A percentile compares a stretch with the other conserved stretches of the same genome.
These are phyloP conservation scores for Thamnophis elegans DNA, from an alignment of 2,797 vertebrate species.

Conservation along the genomic window DNA sequence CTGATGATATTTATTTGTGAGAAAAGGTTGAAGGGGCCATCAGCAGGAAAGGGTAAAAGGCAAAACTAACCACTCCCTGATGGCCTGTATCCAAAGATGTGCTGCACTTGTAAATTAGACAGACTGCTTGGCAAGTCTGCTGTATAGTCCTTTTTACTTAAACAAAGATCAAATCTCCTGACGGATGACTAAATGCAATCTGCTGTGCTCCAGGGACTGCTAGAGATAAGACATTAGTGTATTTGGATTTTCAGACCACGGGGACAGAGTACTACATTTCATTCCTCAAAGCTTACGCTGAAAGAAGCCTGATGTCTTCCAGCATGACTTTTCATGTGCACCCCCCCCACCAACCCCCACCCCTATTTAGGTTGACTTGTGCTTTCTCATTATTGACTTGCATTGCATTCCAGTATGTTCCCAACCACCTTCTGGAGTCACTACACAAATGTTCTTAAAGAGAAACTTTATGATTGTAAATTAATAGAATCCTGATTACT, in stretches of 20 bases:
- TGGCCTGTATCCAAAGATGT: accelerated
- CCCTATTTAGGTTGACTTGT: neutral
- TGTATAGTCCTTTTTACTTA: neutral
- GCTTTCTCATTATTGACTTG: neutral
- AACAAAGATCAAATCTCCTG: neutral
- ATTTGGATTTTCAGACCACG: neutral
- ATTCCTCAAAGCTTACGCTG: neutral
- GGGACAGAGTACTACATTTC: neutral
- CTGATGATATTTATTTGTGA: constrained; percentile 11
- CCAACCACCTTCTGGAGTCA: neutral
- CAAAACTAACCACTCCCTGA: neutral
- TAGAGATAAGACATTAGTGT: neutral
- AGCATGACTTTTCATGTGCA: neutral
- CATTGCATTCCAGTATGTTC: neutral
- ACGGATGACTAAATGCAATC: neutral
- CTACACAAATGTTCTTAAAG: neutral
- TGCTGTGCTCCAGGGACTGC: neutral
- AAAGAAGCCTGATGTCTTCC: neutral
- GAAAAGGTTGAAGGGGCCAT: neutral
- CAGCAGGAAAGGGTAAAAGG: neutral
- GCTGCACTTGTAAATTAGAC: accelerated
- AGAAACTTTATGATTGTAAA: neutral
- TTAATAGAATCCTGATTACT: neutral
- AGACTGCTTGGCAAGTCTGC: accelerated
- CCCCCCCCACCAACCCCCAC: neutral